Evolutionary conservation across 2,888 invertebrate species (phyloP), one percentile per base, ranked within the genome.

Genomic region (Nezara viridula): DNA sequence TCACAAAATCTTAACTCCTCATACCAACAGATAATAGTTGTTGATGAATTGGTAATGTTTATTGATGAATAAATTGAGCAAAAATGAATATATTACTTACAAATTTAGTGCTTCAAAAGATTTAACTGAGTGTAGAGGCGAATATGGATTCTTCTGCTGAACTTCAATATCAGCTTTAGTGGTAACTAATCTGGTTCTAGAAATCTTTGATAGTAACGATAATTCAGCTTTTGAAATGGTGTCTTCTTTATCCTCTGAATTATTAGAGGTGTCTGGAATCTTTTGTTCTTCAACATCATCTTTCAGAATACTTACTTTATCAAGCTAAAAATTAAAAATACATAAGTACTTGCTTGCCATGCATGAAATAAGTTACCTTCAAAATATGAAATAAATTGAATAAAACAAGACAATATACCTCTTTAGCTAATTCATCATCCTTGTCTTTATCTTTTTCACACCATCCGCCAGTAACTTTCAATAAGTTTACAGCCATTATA

Each of bases 91-190:
- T 32, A 50, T 27, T 44, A 94, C 95, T 94, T 93, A 95, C 95
- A 98, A 94, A 93, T 97, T 96, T 87, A 98, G 93, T 16, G 96
- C 97, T 93, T 98, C 97, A 93, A 98, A 98, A 2, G 96, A 95
- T 93, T 97, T 97, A 0, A 98, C 97, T n/a, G 98, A 99, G 93
- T 97, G 98, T 55, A 99, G 94, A 0, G 99, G 99, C 5, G 98
- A 98, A 91, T 96, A 96, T 0, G 98, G 98, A 93, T 99, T 97
- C 92, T 96, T 96, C 90, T 98, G 95, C 92, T 98, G 97, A 86
- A 99, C 94, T 93, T 99, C 98, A 90, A 98, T 95, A 91, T 98
- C 97, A 92, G 96, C 94, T 92, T 97, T 98, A 0, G 96, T 96
- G 92, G 97, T 96, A 0, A 98, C 96, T 91, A 99, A 94, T 85